phyloP scores from a whole-genome alignment of 1,140 invertebrate species.

The Cardiocondyla obscurior region DNA sequence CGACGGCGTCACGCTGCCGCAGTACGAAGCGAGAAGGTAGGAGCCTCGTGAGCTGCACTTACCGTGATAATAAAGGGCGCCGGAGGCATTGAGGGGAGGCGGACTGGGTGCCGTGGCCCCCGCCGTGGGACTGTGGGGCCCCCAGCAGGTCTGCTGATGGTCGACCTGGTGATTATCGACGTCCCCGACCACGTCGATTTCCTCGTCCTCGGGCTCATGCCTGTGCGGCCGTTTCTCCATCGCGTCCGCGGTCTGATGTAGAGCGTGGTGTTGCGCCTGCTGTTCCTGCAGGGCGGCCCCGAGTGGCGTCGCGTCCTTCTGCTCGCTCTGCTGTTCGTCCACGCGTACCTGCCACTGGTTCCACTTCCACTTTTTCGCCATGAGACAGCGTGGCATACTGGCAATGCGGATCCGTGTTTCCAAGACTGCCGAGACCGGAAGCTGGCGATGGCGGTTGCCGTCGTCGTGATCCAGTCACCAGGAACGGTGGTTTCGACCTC shows the following conservation, averaged over 20 bases:
- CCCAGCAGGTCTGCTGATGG: slow-evolving; percentile 86
- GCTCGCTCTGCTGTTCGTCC: slow-evolving; percentile 82
- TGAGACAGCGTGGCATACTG: slow-evolving; percentile 92
- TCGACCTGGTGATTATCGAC: slow-evolving; percentile 72
- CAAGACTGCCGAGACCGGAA: not conserved
- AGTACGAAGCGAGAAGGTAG: not conserved
- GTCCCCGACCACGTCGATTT: slow-evolving; percentile 92
- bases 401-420: slow-evolving; percentile 13
- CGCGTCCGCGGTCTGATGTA: slow-evolving; percentile 54
- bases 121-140: slow-evolving; percentile 89
- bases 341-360: slow-evolving; percentile 90
- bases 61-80: slow-evolving; percentile 88
- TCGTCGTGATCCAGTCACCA: slow-evolving; percentile 32
- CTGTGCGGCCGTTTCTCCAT: slow-evolving; percentile 65
- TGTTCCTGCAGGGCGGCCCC: slow-evolving; percentile 49
- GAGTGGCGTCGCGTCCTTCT: slow-evolving; percentile 42
- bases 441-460: not conserved
- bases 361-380: slow-evolving; percentile 96
- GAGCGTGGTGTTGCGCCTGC: slow-evolving; percentile 29
- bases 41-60: slow-evolving; percentile 69
- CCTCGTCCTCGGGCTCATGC: slow-evolving; percentile 88
- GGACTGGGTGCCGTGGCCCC: slow-evolving; percentile 90
- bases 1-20: not conserved
- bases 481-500: slow-evolving; percentile 1
- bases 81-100: slow-evolving; percentile 86